These are phyloP conservation scores for Tribolium freemani DNA, from an alignment of 2,888 invertebrate genomes.

Conservation along the genomic window DNA sequence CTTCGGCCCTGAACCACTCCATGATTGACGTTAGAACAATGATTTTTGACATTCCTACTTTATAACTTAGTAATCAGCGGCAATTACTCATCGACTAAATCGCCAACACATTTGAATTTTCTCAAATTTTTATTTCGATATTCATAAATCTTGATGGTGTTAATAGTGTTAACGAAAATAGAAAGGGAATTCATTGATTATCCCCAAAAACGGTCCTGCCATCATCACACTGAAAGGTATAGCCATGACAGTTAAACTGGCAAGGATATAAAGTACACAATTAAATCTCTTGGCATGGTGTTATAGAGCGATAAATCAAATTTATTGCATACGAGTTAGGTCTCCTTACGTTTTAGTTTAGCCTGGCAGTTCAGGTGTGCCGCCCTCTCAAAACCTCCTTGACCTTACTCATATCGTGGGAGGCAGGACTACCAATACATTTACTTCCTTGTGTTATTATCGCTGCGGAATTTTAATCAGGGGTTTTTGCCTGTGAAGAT, in stretches of 20 bases:
- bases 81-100: conserved; percentile 21
- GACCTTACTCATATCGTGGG: conserved; percentile 51
- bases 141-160: not conserved
- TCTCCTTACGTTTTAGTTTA: conserved; percentile 39
- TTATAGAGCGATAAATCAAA: conserved; percentile 45
- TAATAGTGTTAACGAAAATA: not conserved
- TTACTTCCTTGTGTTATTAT: conserved; percentile 30
- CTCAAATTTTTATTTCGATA: conserved; percentile 4
- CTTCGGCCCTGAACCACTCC: conserved; percentile 31
- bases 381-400: conserved; percentile 55
- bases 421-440: conserved; percentile 38
- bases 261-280: conserved; percentile 27
- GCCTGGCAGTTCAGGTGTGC: conserved; percentile 51
- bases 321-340: conserved; percentile 38
- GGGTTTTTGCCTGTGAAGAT: not conserved
- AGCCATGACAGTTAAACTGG: conserved; percentile 18
- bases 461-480: conserved; percentile 7
- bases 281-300: conserved; percentile 40
- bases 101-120: conserved; percentile 21
- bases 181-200: conserved; percentile 18
- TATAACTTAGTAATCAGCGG: conserved; percentile 15
- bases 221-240: conserved; percentile 6
- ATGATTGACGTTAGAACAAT: conserved; percentile 30
- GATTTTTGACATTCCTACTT: conserved; percentile 28
- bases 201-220: conserved; percentile 21